Base-by-base conservation (phyloP, 1,140 invertebrate genomes). In the Platorchestia sp. region DNA sequence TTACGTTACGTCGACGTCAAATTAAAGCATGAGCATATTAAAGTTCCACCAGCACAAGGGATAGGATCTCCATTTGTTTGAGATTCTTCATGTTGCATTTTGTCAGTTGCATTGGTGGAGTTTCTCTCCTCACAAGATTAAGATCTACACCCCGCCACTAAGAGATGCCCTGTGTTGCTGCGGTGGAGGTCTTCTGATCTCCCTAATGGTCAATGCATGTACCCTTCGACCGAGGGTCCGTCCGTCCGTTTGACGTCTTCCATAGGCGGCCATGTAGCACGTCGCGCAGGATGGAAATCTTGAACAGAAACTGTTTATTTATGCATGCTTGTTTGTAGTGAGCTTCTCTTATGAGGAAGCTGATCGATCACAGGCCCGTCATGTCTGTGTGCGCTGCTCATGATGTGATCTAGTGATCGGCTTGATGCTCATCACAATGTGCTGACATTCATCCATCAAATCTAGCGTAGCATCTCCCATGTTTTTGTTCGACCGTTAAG, bases 251-350 rank as follows among this genome's bases (percentile, higher is more conserved):
- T 89, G 87, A 89, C n/a, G 87, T 89, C 43, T 89, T 89, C 87
- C 36, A 42, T 41, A 42, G 43, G 3, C 87, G n/a, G 41, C 27
- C 87, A 89, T 89, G 87, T 89, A 89, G 43, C 87, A 89, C 87
- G 87, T 89, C 87, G 43, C 16, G 87, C 41, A 42, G 43, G 87
- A 89, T 89, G 43, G 27, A 42, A 42, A 89, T 89, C 87, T 43
- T 36, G 43, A 89, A 90, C 87, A 90, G 44, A 6, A 45, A 43
- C 87, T 93, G 91, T 93, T 93, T 93, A 47, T 47, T 93, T 93
- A 93, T 93, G 91, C 91, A 93, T 45, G 45, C 91, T 45, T 93
- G 91, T 93, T 93, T 93, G 40, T 45, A 93, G 45, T 44, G 91
- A 93, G 43, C 91, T 93, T 44, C 45, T 93, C 91, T 45, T 93